phyloP scores from a whole-genome alignment of 1,140 invertebrate species.

The Plutomurus gul region DNA sequence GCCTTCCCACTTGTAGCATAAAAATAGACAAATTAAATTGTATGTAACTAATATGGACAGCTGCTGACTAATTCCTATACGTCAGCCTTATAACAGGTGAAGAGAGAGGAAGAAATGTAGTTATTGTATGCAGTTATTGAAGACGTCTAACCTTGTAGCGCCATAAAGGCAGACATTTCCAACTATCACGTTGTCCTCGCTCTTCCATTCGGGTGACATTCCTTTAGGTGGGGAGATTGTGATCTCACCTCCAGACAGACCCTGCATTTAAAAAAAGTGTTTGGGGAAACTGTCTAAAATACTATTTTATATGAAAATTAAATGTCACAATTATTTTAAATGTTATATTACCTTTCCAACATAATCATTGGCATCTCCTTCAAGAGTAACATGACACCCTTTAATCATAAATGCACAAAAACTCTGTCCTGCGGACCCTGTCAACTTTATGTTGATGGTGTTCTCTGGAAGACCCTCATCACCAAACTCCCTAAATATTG shows the following conservation, averaged over 20 bases:
- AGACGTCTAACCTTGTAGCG: too few species aligned
- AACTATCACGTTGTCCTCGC: slow-evolving; percentile 94
- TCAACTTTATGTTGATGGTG: slow-evolving; percentile 83
- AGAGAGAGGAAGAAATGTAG: too few species aligned
- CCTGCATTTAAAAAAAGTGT: slow-evolving; percentile 60
- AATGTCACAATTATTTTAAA: not conserved
- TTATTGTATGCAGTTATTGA: too few species aligned
- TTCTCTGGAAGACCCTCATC: slow-evolving; percentile 84
- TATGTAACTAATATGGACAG: too few species aligned
- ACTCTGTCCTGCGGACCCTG: slow-evolving; percentile 96
- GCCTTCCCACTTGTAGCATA: slow-evolving; percentile 87
- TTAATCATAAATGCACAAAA: slow-evolving; percentile 97
- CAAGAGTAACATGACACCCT: slow-evolving; percentile 86
- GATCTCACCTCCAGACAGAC: slow-evolving; percentile 92
- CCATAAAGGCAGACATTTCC: slow-evolving; percentile 99
- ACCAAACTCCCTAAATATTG: slow-evolving; percentile 74
- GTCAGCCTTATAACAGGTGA: too few species aligned
- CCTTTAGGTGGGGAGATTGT: slow-evolving; percentile 90
- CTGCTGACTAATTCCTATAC: too few species aligned
- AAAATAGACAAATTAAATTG: too few species aligned
- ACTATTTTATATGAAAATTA: not conserved
- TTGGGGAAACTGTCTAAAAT: not conserved
- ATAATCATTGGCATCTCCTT: slow-evolving; percentile 99
- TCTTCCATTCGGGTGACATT: slow-evolving; percentile 74
- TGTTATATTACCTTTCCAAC: slow-evolving; percentile 74